Conservation (phyloP, 1,140 invertebrate genomes). For the Aphelenchoides fujianensis region DNA sequence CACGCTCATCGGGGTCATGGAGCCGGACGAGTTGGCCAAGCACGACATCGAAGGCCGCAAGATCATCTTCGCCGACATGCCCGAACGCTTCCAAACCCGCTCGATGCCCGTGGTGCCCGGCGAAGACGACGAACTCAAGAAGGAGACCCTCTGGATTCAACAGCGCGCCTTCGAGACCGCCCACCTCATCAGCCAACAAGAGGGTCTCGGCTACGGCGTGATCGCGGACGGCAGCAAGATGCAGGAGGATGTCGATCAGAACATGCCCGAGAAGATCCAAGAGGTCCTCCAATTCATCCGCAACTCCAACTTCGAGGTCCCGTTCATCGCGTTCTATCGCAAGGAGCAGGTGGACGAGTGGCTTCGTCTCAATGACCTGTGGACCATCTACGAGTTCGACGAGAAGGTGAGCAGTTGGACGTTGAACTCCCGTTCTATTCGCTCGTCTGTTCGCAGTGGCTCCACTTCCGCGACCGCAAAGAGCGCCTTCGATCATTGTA, state of each 20-base stretch:
- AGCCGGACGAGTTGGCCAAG: slow-evolving; percentile 91
- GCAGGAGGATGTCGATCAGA: background rate
- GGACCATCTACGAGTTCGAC: slow-evolving; percentile 79
- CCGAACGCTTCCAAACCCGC: slow-evolving; percentile 70
- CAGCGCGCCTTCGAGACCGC: slow-evolving; percentile 80
- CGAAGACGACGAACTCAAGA: slow-evolving; percentile 77
- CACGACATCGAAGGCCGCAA: slow-evolving; percentile 90
- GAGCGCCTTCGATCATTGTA: slow-evolving; percentile 23
- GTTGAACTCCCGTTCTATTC: slow-evolving; percentile 62
- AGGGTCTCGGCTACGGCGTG: slow-evolving; percentile 54
- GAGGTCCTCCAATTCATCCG: slow-evolving; percentile 92
- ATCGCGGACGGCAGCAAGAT: background rate
- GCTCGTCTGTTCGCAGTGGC: slow-evolving; percentile 32
- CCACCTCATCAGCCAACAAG: slow-evolving; percentile 76
- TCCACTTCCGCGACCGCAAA: slow-evolving; percentile 40
- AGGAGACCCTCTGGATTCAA: slow-evolving; percentile 96
- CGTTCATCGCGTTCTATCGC: slow-evolving; percentile 96
- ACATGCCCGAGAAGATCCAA: slow-evolving; percentile 73
- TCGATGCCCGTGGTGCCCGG: slow-evolving; percentile 76
- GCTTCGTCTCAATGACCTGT: slow-evolving; percentile 88
- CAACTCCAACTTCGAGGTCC: slow-evolving; percentile 73
- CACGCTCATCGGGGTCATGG: slow-evolving; percentile 78
- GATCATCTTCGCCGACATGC: slow-evolving; percentile 67
- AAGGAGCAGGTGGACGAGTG: slow-evolving; percentile 96
- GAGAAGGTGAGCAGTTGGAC: slow-evolving; percentile 65